Conservation (phyloP, 2,888 invertebrate species). For the Lottia scabra region DNA sequence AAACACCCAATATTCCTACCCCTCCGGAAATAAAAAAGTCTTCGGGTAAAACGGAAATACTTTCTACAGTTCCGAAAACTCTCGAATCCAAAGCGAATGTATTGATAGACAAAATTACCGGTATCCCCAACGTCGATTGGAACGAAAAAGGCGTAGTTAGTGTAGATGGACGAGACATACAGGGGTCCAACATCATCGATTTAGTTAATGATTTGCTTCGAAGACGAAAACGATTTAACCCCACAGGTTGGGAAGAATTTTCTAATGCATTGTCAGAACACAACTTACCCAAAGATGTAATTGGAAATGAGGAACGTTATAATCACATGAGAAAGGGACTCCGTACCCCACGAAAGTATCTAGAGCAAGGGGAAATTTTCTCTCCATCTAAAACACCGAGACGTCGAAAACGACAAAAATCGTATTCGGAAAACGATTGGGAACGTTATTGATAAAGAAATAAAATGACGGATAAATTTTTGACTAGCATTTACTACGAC, state of each 20-base stretch:
- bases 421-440: too few species aligned
- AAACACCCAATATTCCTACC: too few species aligned
- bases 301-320: not conserved
- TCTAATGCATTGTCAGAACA: not conserved
- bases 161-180: not conserved
- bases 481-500: not conserved
- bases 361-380: too few species aligned
- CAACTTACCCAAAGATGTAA: not conserved
- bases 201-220: not conserved
- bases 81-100: not conserved
- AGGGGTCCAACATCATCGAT: not conserved
- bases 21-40: not conserved
- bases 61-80: not conserved
- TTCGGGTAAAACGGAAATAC: not conserved
- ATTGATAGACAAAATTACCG: not conserved
- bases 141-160: not conserved
- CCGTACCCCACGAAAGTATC: too few species aligned
- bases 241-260: too few species aligned
- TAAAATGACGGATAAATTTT: not conserved
- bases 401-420: not conserved
- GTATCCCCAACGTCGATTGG: not conserved
- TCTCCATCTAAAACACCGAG: too few species aligned
- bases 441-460: not conserved
- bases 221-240: not conserved
- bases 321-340: not conserved